Evolutionary conservation across 2,113 vertebrate genomes (phyloP).

Genomic region (Uria lomvia): DNA sequence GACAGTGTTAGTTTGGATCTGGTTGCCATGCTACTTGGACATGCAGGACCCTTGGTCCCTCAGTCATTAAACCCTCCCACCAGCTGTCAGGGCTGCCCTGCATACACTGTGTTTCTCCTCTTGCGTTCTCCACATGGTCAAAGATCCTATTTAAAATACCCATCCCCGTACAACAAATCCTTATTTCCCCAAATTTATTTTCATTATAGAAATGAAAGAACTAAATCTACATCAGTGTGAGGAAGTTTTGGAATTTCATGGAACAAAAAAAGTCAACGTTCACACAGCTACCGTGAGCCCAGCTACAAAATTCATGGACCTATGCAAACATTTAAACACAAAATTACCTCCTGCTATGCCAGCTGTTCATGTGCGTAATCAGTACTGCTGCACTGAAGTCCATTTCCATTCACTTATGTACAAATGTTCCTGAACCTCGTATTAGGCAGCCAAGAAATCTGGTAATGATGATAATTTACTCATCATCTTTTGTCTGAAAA

Average conservation of each 20-base stretch:
- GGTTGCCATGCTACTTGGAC: not conserved
- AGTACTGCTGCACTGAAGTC: not conserved
- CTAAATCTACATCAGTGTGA: not conserved
- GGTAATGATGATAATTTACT: not conserved
- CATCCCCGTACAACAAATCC: not conserved
- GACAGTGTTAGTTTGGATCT: not conserved
- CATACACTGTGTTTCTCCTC: not conserved
- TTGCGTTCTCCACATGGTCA: not conserved
- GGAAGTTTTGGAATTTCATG: not conserved
- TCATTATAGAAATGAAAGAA: not conserved
- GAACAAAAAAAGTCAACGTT: not conserved
- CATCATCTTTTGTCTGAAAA: not conserved
- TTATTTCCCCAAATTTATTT: not conserved
- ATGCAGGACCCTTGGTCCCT: not conserved
- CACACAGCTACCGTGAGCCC: not conserved
- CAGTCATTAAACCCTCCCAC: not conserved
- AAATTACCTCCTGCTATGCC: not conserved
- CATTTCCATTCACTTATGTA: not conserved
- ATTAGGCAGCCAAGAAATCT: not conserved
- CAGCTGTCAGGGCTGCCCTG: not conserved
- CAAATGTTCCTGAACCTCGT: not conserved
- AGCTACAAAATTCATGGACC: not conserved
- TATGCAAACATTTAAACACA: not conserved
- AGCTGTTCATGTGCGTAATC: not conserved
- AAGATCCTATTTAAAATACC: not conserved